phyloP scores from a whole-genome alignment of 2,888 invertebrate genomes.

The Piscicola geometra region DNA sequence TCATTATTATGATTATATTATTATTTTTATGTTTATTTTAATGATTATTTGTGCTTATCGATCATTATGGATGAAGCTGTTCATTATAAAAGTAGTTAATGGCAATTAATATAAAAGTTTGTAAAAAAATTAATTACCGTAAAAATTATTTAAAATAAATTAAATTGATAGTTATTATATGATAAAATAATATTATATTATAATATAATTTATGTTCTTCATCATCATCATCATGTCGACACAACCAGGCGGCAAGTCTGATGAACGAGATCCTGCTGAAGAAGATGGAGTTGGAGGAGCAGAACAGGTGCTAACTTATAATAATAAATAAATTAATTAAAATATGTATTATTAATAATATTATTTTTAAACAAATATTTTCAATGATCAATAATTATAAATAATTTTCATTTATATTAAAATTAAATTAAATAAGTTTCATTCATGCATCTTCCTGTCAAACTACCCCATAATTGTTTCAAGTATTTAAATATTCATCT shows the following conservation, averaged over 20 bases:
- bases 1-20: too few relatives aligned
- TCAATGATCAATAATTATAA: background rate
- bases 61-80: too few relatives aligned
- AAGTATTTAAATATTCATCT: too few relatives aligned
- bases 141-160: background rate
- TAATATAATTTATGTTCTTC: too few relatives aligned
- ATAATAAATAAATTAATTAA: background rate
- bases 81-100: too few relatives aligned
- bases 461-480: too few relatives aligned
- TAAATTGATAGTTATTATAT: background rate
- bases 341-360: background rate
- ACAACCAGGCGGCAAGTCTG: conserved; percentile 44
- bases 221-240: background rate
- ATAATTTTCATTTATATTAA: too few relatives aligned
- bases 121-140: background rate
- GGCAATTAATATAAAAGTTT: too few relatives aligned
- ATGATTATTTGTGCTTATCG: too few relatives aligned
- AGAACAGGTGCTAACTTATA: conserved; percentile 49
- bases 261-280: conserved; percentile 51
- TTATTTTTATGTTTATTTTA: too few relatives aligned
- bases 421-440: too few relatives aligned
- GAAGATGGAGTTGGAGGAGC: conserved; percentile 52
- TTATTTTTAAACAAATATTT: background rate
- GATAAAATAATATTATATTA: background rate
- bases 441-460: too few relatives aligned